A percentile compares a stretch with the other conserved stretches of the same genome.
Evolutionary conservation across 2,888 invertebrate species (phyloP).

Genomic region (Lasioglossum malachurum): DNA sequence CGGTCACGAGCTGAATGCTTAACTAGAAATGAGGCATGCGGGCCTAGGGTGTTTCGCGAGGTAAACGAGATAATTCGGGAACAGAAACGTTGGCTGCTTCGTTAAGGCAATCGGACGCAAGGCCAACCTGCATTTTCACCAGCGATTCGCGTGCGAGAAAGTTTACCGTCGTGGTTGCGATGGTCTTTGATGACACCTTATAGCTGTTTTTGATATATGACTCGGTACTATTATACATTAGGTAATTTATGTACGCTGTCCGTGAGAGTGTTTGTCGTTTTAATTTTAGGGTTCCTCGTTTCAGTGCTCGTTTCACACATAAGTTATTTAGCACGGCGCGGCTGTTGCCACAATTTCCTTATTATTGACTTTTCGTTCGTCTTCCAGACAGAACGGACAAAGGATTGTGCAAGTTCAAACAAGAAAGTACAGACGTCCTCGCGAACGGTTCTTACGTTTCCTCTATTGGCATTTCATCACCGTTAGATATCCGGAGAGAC

Average conservation of each 20-base stretch:
- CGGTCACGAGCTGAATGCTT: constrained; percentile 49
- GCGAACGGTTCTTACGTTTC: constrained; percentile 27
- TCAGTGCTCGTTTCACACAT: not conserved
- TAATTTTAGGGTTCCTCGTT: not conserved
- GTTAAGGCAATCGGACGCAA: constrained; percentile 63
- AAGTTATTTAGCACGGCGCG: not conserved
- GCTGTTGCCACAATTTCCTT: constrained; percentile 5
- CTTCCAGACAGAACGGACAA: constrained; percentile 5
- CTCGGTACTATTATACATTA: not conserved
- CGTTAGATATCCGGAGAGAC: constrained; percentile 44
- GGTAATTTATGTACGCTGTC: not conserved
- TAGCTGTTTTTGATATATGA: not conserved
- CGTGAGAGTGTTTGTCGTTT: not conserved
- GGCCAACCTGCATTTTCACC: constrained; percentile 68
- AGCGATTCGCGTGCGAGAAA: constrained; percentile 24
- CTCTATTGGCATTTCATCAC: constrained; percentile 39
- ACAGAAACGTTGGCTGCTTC: constrained; percentile 42
- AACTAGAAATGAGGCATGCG: constrained; percentile 49
- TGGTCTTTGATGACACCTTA: not conserved
- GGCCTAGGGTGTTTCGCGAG: constrained; percentile 64
- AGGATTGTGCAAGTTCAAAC: constrained; percentile 40
- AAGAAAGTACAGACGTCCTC: constrained; percentile 21
- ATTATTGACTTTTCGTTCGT: constrained; percentile 45
- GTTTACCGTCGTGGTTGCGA: constrained; percentile 12
- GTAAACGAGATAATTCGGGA: constrained; percentile 74